Evolutionary conservation across 2,888 invertebrate genomes (phyloP), one percentile per base, ranked within the genome.

Genomic region (Leptinotarsa juncta): DNA sequence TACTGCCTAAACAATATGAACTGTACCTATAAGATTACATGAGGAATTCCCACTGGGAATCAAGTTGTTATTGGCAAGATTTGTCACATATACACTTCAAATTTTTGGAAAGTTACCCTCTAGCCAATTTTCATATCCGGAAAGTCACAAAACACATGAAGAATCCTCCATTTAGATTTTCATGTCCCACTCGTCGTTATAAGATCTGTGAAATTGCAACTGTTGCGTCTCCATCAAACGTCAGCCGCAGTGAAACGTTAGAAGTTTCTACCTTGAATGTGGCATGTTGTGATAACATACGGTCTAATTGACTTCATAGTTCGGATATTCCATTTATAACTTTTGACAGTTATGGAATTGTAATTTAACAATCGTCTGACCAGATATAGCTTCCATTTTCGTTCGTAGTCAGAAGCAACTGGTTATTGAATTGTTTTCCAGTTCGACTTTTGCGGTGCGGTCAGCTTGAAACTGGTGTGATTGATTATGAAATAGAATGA

Each of bases 291-390:
- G 76, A 76, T 76, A 75, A 75, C 75, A 72, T 76, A 74, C 75
- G 75, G 73, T 75, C 76, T 78, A 78, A 78, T 78, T 78, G 78
- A 78, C 76, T 78, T 78, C 74, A 72, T 76, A 74, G 75, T 75
- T 78, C 67, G 65, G 73, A 71, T 76, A 76, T 76, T 73, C 76
- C 72, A 75, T 78, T 76, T 72, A 71, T 70, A 75, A 78, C 75
- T 78, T 78, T 72, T 75, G 78, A 76, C 76, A 78, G 78, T 78
- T 78, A 76, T 75, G 76, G 75, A 76, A 76, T 68, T 68, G 55
- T 55, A 55, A 32, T 55, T 68, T 51, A 42, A 67, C 67, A 67
- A 53, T 67, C 67, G 51, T 55, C 68, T 68, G 55, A 42, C 55
- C 68, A 32, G 26, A 55, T 68, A 57, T 26, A 53, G 26, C n/a